Evolutionary conservation across 2,797 vertebrate genomes (phyloP), one percentile per base, ranked within the genome.

Genomic region (Limnodromus scolopaceus): DNA sequence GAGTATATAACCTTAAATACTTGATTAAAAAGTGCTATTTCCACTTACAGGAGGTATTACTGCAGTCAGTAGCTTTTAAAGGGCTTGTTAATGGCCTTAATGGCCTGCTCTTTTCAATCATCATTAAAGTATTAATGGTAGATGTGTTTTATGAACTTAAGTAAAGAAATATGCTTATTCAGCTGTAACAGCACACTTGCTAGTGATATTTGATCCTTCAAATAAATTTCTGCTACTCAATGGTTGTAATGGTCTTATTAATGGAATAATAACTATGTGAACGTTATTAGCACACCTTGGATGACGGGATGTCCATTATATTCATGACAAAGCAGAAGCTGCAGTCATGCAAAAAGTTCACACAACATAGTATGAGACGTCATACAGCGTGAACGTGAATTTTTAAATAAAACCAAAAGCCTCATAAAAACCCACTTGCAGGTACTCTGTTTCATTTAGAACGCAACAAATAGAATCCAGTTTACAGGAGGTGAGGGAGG

Each of bases 51-150:
- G 89, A 90, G 84, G 82, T 96, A 97, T 98, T 97, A 96, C 79
- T 95, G 95, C 92, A 91, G 61, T 93, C 97, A 93, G 94, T 78
- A 84, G 97, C 98, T 98, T 98, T 98, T 98, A 98, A 97, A 97
- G 95, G 95, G 71, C 94, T 97, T 96, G 74, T 96, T 98, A 98
- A 98, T 98, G 96, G 96, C 94, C 97, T 96, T 98, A 98, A 98
- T 98, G 96, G 96, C 94, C 97, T 87, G 46, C 81, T 85, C 96
- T 96, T 95, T 95, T 69, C 82, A 96, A 66, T 85, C 64, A 92
- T 98, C 96, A 98, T 95, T 96, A 93, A 98, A 96, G 96, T 96
- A 80, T 91, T 81, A 92, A 93, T 82, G 94, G 96, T 96, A 97
- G 95, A 97, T 93, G 92, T 95, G 68, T 96, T 98, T 97, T 97